Evolutionary conservation across 2,797 vertebrate genomes (phyloP).

Genomic region (Eidolon dupreanum): DNA sequence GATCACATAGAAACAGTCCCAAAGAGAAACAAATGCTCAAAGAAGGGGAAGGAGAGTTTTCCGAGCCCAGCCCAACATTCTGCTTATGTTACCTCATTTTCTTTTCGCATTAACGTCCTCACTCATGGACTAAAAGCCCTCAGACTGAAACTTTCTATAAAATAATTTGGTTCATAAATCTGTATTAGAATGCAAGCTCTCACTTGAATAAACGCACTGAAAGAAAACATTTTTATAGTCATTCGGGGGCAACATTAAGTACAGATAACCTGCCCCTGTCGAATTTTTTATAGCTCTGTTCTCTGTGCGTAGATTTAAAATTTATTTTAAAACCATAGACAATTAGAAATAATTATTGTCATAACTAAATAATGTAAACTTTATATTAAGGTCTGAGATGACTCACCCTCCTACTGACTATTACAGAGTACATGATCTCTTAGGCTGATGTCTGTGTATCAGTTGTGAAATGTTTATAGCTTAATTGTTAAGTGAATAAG

Average conservation of each 20-base stretch:
- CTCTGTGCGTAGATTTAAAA: background rate
- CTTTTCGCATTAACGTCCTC: background rate
- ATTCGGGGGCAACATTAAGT: background rate
- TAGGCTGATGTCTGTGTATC: background rate
- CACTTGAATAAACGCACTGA: background rate
- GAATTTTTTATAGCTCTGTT: conserved; percentile 44
- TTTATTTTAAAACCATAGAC: background rate
- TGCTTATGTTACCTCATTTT: background rate
- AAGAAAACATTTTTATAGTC: conserved; percentile 32
- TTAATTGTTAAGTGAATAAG: conserved; percentile 48
- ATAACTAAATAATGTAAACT: conserved; percentile 50
- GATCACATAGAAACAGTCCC: background rate
- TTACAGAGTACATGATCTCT: background rate
- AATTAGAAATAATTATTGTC: conserved; percentile 55
- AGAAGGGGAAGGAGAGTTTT: background rate
- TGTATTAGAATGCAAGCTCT: background rate
- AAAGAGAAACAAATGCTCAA: background rate
- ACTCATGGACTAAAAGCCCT: background rate
- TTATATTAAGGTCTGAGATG: conserved; percentile 45
- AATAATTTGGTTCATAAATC: conserved; percentile 8
- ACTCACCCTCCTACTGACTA: conserved; percentile 46
- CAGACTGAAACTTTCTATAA: background rate
- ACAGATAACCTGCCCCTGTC: background rate
- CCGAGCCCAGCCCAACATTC: background rate
- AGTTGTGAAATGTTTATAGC: conserved; percentile 19